A percentile compares a stretch with the other conserved stretches of the same genome.
phyloP scores from a whole-genome alignment of 2,888 invertebrate species.

The Agrypnus murinus region DNA sequence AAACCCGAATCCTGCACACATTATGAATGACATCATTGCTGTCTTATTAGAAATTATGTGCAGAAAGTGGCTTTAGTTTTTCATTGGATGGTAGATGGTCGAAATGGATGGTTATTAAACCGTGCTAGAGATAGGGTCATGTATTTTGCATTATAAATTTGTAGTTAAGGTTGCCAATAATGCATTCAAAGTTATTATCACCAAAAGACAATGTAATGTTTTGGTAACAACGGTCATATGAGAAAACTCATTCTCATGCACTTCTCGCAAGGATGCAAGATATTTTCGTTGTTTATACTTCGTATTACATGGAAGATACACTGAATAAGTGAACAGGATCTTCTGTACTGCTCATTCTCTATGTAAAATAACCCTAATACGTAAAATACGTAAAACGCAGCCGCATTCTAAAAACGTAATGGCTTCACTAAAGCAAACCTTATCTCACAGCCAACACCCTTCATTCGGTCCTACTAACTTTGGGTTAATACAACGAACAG shows the following conservation, averaged over 20 bases:
- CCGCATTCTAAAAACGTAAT: slow-evolving; percentile 37
- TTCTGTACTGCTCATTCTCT: slow-evolving; percentile 25
- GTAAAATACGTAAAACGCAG: slow-evolving; percentile 29
- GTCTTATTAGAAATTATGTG: too few species aligned
- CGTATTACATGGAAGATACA: slow-evolving; percentile 19
- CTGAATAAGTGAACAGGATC: slow-evolving; percentile 30
- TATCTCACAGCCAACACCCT: slow-evolving; percentile 39
- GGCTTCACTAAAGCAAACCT: slow-evolving; percentile 35
- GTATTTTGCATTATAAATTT: too few species aligned
- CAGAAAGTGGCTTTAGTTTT: too few species aligned
- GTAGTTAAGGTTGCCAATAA: too few species aligned
- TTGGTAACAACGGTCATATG: background rate
- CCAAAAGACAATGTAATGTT: background rate
- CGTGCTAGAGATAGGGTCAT: too few species aligned
- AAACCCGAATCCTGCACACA: too few species aligned
- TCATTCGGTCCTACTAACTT: slow-evolving; percentile 38
- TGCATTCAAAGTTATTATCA: too few species aligned
- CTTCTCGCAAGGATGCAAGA: slow-evolving; percentile 17
- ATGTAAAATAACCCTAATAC: slow-evolving; percentile 30
- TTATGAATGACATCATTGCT: too few species aligned
- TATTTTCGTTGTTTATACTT: slow-evolving; percentile 22
- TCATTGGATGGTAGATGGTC: too few species aligned
- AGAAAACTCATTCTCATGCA: slow-evolving; percentile 19
- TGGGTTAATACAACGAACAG: slow-evolving; percentile 41
- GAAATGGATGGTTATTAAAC: too few species aligned